phyloP scores from a whole-genome alignment of 2,797 vertebrate species.

The Pempheris klunzingeri region DNA sequence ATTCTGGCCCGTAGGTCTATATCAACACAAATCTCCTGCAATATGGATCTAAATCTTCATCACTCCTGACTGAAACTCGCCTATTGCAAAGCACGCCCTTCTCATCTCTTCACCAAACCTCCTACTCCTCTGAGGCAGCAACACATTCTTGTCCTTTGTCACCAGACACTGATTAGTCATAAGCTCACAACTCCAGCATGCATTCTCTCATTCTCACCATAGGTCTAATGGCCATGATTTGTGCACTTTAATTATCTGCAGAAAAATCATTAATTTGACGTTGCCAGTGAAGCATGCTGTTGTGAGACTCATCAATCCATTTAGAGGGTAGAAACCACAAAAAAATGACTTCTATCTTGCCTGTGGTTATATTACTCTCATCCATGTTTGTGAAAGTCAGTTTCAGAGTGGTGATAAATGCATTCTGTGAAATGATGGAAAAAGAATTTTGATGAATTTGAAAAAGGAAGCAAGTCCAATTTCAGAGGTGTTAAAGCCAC shows the following conservation, averaged over 20 bases:
- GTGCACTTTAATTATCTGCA: slow-evolving; percentile 73
- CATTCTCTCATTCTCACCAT: slow-evolving; percentile 36
- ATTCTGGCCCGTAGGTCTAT: slow-evolving; percentile 37
- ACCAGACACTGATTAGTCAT: slow-evolving; percentile 60
- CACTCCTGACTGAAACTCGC: slow-evolving; percentile 53
- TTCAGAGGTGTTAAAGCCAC: slow-evolving; percentile 43
- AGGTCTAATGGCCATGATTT: slow-evolving; percentile 64
- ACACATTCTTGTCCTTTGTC: slow-evolving; percentile 50
- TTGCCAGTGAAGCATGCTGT: slow-evolving; percentile 48
- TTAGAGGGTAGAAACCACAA: slow-evolving; percentile 40
- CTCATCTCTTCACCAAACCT: slow-evolving; percentile 27
- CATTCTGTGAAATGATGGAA: slow-evolving; percentile 23
- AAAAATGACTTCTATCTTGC: slow-evolving; percentile 22
- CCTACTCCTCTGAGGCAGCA: slow-evolving; percentile 18
- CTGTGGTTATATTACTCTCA: slow-evolving; percentile 18
- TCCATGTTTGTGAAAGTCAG: slow-evolving; percentile 30
- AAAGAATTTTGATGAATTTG: slow-evolving; percentile 26
- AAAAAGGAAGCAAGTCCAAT: slow-evolving; percentile 9
- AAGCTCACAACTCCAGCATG: slow-evolving; percentile 32
- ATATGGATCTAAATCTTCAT: slow-evolving; percentile 44
- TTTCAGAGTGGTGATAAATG: slow-evolving; percentile 34
- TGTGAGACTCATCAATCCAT: slow-evolving; percentile 71
- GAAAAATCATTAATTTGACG: slow-evolving; percentile 73
- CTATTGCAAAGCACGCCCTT: slow-evolving; percentile 16
- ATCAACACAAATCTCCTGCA: slow-evolving; percentile 47